Evolutionary conservation across 2,888 invertebrate genomes (phyloP).

Genomic region (Callosobruchus maculatus): DNA sequence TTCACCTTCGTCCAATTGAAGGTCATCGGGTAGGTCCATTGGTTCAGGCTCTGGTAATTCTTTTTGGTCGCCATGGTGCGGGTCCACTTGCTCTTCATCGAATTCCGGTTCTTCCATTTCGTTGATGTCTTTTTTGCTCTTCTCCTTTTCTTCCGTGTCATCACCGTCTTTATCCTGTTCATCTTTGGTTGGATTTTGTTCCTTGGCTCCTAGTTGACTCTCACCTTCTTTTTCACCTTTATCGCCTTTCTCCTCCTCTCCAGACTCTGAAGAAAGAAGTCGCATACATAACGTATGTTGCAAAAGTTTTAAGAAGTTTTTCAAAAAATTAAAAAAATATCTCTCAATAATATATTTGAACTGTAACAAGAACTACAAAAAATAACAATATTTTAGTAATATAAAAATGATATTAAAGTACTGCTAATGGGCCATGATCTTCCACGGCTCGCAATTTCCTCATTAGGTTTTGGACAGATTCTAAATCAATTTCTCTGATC

Average conservation of each 20-base stretch:
- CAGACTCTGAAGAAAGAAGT: not conserved
- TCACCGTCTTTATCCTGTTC: slow-evolving; percentile 47
- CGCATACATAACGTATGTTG: not conserved
- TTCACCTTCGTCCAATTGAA: slow-evolving; percentile 73
- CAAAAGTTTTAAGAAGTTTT: too few relatives aligned
- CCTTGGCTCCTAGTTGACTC: slow-evolving; percentile 75
- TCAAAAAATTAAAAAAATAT: too few relatives aligned
- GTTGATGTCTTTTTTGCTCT: slow-evolving; percentile 65
- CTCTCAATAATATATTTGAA: too few relatives aligned
- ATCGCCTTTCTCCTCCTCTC: slow-evolving; percentile 50
- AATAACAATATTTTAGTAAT: too few relatives aligned
- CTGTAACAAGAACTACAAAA: too few relatives aligned
- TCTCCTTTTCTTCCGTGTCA: slow-evolving; percentile 54
- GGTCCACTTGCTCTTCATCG: slow-evolving; percentile 79
- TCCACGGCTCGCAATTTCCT: too few relatives aligned
- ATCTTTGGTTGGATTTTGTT: slow-evolving; percentile 52
- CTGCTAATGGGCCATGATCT: too few relatives aligned
- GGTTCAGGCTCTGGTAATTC: slow-evolving; percentile 79
- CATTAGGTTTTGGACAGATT: too few relatives aligned
- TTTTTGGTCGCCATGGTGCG: slow-evolving; percentile 76
- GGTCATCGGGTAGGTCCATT: slow-evolving; percentile 83
- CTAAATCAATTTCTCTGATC: too few relatives aligned
- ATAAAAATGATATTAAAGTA: too few relatives aligned
- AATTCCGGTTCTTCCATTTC: slow-evolving; percentile 78
- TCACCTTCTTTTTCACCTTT: slow-evolving; percentile 61